phyloP scores from a whole-genome alignment of 2,113 vertebrate genomes.

The Galemys pyrenaicus region DNA sequence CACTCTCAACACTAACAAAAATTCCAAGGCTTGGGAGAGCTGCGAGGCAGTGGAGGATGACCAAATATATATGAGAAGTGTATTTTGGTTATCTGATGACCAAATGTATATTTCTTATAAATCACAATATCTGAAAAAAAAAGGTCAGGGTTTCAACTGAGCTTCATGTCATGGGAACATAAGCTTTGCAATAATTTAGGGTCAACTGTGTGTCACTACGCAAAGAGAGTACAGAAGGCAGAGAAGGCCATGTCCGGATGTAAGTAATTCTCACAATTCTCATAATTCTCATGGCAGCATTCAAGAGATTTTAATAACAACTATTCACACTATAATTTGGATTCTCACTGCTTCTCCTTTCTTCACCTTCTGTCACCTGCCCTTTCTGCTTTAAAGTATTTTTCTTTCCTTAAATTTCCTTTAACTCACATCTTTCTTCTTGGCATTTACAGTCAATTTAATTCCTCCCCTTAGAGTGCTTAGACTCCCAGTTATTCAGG shows the following conservation, averaged over 20 bases:
- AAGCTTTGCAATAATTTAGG: constrained; percentile 49
- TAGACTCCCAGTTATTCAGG: not conserved
- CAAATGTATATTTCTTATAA: not conserved
- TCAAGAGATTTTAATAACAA: constrained; percentile 61
- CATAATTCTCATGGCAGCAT: too few species aligned
- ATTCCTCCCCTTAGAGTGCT: not conserved
- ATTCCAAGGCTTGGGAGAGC: not conserved
- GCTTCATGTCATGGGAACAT: constrained; percentile 48
- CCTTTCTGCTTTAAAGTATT: not conserved
- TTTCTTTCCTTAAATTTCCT: not conserved
- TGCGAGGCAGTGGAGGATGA: not conserved
- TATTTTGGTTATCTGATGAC: not conserved
- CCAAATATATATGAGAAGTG: not conserved
- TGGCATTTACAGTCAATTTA: constrained; percentile 29
- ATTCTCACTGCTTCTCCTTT: not conserved
- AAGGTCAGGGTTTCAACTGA: constrained; percentile 47
- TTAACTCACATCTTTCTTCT: constrained; percentile 16
- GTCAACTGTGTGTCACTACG: not conserved
- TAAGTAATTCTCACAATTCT: not conserved
- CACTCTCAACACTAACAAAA: not conserved
- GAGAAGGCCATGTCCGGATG: constrained; percentile 49
- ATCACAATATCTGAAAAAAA: not conserved
- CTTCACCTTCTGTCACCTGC: constrained; percentile 17
- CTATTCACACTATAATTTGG: constrained; percentile 37
- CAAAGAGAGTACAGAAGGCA: constrained; percentile 23